phyloP scores from a whole-genome alignment of 2,888 invertebrate genomes.

The Argyra leucocephala region DNA sequence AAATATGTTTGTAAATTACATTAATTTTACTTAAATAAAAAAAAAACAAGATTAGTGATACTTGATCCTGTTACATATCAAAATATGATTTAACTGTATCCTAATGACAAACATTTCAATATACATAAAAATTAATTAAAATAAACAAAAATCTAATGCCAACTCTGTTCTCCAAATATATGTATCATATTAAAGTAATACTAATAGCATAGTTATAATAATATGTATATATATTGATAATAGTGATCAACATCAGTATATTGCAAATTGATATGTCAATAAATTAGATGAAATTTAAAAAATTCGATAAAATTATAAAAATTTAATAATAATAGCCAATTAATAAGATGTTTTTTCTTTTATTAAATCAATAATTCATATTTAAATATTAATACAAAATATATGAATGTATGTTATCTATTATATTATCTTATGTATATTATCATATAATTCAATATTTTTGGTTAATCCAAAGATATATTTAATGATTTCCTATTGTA shows the following conservation, averaged over 20 bases:
- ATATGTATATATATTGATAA: too few species aligned
- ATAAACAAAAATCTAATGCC: too few species aligned
- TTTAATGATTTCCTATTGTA: conserved; percentile 3
- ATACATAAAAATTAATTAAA: too few species aligned
- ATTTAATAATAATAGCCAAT: conserved; percentile 6
- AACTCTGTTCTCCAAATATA: too few species aligned
- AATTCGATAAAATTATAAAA: conserved; percentile 6
- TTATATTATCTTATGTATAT: neutral
- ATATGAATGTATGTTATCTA: neutral
- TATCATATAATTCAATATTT: neutral
- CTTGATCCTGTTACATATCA: too few species aligned
- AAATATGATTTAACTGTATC: too few species aligned
- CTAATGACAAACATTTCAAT: too few species aligned
- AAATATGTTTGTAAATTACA: too few species aligned
- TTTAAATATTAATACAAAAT: neutral
- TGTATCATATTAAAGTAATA: too few species aligned
- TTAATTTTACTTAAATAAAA: too few species aligned
- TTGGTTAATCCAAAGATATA: neutral
- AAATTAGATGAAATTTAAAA: conserved; percentile 3
- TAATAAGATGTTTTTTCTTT: conserved; percentile 3
- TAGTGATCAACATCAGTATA: neutral
- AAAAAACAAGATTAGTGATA: too few species aligned
- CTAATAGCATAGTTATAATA: too few species aligned
- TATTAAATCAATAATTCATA: neutral
- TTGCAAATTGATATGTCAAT: conserved; percentile 6